phyloP scores from a whole-genome alignment of 2,888 invertebrate species.

The Tigriopus californicus region DNA sequence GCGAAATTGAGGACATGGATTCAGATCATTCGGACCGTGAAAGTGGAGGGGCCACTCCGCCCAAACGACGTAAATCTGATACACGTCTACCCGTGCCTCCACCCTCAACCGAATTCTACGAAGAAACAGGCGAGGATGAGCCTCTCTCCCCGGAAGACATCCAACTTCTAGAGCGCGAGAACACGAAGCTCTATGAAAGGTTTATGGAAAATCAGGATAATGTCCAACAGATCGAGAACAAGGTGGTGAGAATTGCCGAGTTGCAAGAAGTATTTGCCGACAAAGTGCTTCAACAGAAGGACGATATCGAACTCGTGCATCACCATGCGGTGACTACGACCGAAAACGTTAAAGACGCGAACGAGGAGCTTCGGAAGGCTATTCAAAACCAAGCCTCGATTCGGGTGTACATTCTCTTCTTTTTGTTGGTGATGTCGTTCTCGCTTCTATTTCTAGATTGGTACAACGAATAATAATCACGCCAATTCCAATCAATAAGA shows the following conservation, averaged over 20 bases:
- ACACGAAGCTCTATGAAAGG: conserved; percentile 64
- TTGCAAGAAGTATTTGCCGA: conserved; percentile 90
- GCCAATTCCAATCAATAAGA: no score
- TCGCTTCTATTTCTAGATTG: conserved; percentile 89
- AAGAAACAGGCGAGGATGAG: conserved; percentile 35
- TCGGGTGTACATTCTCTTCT: conserved; percentile 83
- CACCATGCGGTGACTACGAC: conserved; percentile 75
- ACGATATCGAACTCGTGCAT: conserved; percentile 73
- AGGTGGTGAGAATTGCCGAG: conserved; percentile 85
- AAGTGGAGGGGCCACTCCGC: no score
- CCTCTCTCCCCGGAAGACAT: conserved; percentile 64
- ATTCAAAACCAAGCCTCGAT: conserved; percentile 91
- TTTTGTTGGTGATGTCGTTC: conserved; percentile 85
- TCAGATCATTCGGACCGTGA: no score
- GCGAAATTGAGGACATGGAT: no score
- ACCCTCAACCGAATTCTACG: neutral
- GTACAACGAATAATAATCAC: conserved; percentile 90
- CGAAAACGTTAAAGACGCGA: conserved; percentile 60
- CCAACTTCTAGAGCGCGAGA: conserved; percentile 83
- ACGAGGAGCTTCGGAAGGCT: conserved; percentile 55
- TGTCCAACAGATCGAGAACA: conserved; percentile 68
- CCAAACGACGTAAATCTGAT: no score
- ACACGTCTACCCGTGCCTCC: no score
- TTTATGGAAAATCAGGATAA: conserved; percentile 74
- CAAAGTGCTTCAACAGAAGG: conserved; percentile 79